A percentile compares a stretch with the other conserved stretches of the same genome.
These are phyloP conservation scores for Garra rufa DNA, from an alignment of 2,113 vertebrate genomes.

Conservation along the genomic window DNA sequence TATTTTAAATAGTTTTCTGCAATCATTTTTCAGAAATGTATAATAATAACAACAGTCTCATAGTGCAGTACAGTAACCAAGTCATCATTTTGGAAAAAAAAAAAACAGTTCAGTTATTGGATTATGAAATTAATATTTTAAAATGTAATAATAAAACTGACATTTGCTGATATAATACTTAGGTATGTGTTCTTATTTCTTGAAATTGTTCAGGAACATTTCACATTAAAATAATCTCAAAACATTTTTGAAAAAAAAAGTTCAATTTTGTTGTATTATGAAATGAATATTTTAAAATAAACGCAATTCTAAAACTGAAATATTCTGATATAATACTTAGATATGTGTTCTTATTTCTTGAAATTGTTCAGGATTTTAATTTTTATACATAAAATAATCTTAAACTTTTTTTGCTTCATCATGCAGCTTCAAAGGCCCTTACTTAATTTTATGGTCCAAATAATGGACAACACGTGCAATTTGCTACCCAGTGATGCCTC, in stretches of 20 bases:
- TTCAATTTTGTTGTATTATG: background rate
- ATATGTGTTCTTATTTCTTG: background rate
- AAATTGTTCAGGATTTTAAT: background rate
- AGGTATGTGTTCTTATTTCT: background rate
- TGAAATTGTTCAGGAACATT: background rate
- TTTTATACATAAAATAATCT: background rate
- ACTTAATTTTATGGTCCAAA: background rate
- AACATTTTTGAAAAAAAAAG: background rate
- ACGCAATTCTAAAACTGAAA: background rate
- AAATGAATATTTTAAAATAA: background rate
- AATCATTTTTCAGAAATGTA: background rate
- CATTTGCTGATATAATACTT: background rate
- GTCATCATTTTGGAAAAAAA: background rate
- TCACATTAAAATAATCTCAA: background rate
- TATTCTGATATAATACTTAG: background rate
- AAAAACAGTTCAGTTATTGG: background rate
- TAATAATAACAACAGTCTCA: conserved; percentile 5
- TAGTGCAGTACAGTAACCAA: background rate
- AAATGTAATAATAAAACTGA: background rate
- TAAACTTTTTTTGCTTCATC: conserved; percentile 1
- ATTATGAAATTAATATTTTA: background rate
- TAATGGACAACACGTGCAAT: background rate
- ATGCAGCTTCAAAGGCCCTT: background rate
- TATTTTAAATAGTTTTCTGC: background rate
- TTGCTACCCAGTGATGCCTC: background rate